phyloP scores from a whole-genome alignment of 2,888 invertebrate species.

The Hypomecis atomaria region DNA sequence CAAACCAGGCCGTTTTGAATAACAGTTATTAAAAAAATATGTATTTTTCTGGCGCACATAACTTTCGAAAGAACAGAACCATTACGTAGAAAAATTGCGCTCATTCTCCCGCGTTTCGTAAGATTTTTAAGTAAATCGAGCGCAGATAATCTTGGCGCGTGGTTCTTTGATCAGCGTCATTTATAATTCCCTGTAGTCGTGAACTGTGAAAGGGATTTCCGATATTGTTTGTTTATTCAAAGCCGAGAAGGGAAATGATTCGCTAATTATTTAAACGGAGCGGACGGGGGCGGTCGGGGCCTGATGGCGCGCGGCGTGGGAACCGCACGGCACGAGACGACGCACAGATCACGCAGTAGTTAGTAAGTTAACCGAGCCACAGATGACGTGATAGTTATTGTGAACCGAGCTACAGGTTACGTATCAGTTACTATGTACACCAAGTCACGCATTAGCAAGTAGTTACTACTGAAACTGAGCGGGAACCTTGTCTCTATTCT shows the following conservation, averaged over 20 bases:
- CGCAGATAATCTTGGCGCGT: neutral
- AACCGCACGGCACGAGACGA: neutral
- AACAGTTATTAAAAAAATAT: no score
- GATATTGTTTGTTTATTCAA: constrained; percentile 23
- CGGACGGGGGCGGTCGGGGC: neutral
- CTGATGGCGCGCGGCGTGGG: neutral
- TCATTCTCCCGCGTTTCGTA: neutral
- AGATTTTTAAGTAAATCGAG: neutral
- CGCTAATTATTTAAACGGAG: constrained; percentile 23
- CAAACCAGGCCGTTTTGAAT: no score
- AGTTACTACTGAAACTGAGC: no score
- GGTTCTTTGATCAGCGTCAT: constrained; percentile 7
- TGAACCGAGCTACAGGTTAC: no score
- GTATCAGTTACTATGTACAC: no score
- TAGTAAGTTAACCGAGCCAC: no score
- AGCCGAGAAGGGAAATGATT: constrained; percentile 20
- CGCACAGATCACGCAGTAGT: neutral
- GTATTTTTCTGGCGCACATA: no score
- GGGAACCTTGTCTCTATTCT: no score
- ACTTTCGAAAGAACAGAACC: no score
- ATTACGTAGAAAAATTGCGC: neutral
- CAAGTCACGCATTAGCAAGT: no score
- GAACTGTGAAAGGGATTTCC: constrained; percentile 15
- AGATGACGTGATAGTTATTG: no score
- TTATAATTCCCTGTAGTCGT: constrained; percentile 16